Evolutionary conservation across 2,797 vertebrate species (phyloP), one percentile per base, ranked within the genome.

Genomic region (Cuculus canorus): DNA sequence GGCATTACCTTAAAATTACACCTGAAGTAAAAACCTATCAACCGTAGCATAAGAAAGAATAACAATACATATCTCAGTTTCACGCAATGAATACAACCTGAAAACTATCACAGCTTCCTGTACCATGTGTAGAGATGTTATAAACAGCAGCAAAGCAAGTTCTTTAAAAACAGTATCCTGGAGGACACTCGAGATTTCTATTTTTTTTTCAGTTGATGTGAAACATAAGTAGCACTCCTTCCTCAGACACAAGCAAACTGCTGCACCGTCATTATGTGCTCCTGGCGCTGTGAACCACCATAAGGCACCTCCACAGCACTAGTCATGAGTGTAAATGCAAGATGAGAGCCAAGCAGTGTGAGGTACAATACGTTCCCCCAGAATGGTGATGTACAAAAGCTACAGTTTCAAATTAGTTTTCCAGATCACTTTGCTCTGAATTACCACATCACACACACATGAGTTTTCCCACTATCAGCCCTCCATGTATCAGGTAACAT

Each of bases 1-100:
- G 22, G 47, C 52, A 82, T 12, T 73, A 78, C 39, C 41, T 88
- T 84, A 90, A 92, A 91, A 94, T 82, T 66, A 91, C 45, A 82
- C 54, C 22, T 47, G 25, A 90, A 81, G 56, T 64, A 61, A 86
- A 91, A 92, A 76, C 16, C 5, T 17, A 66, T 15, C 43, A 82
- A 86, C 35, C 70, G 73, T 24, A 79, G 48, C 61, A 82, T 43
- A 88, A 17, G 53, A 90, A 75, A 84, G 43, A 81, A 60, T 68
- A 72, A 72, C 43, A 75, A 81, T 19, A 79, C 11, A 13, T 56
- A 54, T 41, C 63, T 90, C 86, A 70, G 70, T 53, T 72, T 35
- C 77, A 66, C 14, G 45, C 45, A 79, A 41, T 13, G 35, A 70
- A 56, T 50, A 63, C 14, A 84, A 84, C 47, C 63, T 57, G 35